Conservation (phyloP, 2,888 invertebrate species). For the Neelides folsomi region DNA sequence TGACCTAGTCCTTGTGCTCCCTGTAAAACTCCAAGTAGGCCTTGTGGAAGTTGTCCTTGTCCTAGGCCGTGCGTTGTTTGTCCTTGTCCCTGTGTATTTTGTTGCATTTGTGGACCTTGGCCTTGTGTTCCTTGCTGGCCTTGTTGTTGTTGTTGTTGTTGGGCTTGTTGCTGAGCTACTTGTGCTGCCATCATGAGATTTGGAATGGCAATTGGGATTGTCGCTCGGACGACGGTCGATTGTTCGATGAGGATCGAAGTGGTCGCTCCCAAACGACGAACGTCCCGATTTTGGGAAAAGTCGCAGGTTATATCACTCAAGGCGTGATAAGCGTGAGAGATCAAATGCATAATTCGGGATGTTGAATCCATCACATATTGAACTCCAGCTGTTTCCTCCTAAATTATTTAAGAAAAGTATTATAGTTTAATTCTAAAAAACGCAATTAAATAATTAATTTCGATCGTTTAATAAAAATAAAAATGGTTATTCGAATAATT, state of each 20-base stretch:
- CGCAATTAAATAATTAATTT: slow-evolving; percentile 1
- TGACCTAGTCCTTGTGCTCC: not conserved
- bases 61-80: not conserved
- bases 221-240: slow-evolving; percentile 51
- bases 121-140: slow-evolving; percentile 1
- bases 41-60: not conserved
- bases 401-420: slow-evolving; percentile 1
- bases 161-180: slow-evolving; percentile 12
- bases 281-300: slow-evolving; percentile 49
- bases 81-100: slow-evolving; percentile 3
- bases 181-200: slow-evolving; percentile 24
- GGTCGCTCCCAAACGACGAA: slow-evolving; percentile 55
- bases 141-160: slow-evolving; percentile 5
- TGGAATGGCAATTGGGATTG: slow-evolving; percentile 45
- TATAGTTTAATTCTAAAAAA: slow-evolving; percentile 5
- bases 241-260: slow-evolving; percentile 56
- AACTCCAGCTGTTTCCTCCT: slow-evolving; percentile 35
- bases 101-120: slow-evolving; percentile 1
- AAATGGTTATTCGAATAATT: no score
- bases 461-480: no score
- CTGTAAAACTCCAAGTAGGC: not conserved
- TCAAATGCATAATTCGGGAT: slow-evolving; percentile 65
- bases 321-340: slow-evolving; percentile 78
- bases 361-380: slow-evolving; percentile 60
- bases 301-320: slow-evolving; percentile 72